Conservation (phyloP, 2,888 invertebrate genomes). For the Phalangium opilio region DNA sequence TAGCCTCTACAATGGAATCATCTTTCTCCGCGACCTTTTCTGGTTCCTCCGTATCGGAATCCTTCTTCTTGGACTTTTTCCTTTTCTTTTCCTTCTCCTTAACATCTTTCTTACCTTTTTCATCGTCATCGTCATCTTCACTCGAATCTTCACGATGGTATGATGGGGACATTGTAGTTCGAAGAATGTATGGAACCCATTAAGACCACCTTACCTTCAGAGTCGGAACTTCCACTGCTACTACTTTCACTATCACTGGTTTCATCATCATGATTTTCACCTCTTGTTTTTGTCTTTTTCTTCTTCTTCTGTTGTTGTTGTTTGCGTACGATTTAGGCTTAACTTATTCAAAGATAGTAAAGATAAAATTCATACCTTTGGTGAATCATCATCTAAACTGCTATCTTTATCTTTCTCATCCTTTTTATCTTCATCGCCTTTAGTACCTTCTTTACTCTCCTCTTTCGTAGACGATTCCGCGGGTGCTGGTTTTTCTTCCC, state of each 20-base stretch:
- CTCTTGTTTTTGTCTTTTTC: constrained; percentile 4
- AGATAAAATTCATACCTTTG: no score
- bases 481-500: no score
- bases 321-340: no score
- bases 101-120: constrained; percentile 16
- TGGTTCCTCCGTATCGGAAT: constrained; percentile 3
- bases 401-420: constrained; percentile 7
- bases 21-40: constrained; percentile 22
- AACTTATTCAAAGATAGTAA: no score
- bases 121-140: constrained; percentile 4
- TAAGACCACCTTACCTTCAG: no score
- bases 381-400: no score
- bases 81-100: constrained; percentile 32
- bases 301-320: constrained; percentile 8
- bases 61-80: constrained; percentile 16
- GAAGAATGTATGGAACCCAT: no score
- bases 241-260: background rate
- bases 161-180: no score
- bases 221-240: no score
- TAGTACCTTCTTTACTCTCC: constrained; percentile 1
- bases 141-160: background rate
- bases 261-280: constrained; percentile 6
- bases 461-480: no score
- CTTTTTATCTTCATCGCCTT: constrained; percentile 4
- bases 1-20: background rate